These are phyloP conservation scores for Entomyzon cyanotis DNA, from an alignment of 2,113 vertebrate species.

Conservation along the genomic window DNA sequence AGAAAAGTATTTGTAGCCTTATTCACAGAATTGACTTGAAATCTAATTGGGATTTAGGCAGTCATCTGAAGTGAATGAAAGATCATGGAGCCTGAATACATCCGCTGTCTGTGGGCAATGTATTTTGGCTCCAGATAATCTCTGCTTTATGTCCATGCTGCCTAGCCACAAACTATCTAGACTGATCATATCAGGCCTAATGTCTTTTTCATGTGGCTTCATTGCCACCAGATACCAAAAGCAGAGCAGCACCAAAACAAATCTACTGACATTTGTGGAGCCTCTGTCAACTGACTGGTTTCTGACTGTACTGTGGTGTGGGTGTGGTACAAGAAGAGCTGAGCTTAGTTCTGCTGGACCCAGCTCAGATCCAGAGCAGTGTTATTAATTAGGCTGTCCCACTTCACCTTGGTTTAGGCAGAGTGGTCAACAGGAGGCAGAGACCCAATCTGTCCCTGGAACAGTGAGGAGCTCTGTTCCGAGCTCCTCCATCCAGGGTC, in stretches of 20 bases:
- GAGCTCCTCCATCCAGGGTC: rapidly evolving
- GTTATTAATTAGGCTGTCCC: not conserved
- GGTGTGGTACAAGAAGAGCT: not conserved
- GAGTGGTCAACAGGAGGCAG: not conserved
- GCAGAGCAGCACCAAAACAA: not conserved
- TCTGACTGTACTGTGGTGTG: too few species aligned
- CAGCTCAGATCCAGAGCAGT: not conserved
- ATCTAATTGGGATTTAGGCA: not conserved
- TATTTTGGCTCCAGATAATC: not conserved
- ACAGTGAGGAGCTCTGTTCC: not conserved
- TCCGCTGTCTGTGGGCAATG: not conserved
- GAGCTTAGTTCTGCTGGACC: not conserved
- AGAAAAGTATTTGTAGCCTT: not conserved
- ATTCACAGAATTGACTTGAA: not conserved
- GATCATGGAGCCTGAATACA: not conserved
- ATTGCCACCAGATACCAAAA: not conserved
- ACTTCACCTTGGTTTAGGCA: not conserved
- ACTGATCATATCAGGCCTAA: not conserved
- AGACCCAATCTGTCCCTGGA: rapidly evolving
- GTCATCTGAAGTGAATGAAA: not conserved
- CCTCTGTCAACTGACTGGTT: not conserved
- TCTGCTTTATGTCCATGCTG: not conserved
- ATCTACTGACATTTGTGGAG: not conserved
- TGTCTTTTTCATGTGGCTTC: not conserved
- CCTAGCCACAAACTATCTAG: not conserved